Base-by-base conservation (phyloP, 1,140 invertebrate genomes). In the Colletes latitarsis region DNA sequence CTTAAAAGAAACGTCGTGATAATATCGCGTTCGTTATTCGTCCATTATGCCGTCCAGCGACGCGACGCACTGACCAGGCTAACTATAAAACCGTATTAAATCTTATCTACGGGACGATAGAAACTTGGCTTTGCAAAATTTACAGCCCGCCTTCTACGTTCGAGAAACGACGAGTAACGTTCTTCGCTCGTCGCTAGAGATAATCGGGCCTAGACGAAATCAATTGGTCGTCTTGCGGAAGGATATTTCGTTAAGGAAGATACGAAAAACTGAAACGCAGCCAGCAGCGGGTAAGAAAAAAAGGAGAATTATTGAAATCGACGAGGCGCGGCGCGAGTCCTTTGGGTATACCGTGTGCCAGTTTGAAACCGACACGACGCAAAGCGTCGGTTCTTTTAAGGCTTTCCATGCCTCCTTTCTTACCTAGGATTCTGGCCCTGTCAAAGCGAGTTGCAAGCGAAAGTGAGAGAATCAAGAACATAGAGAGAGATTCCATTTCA, bases 271-370 rank as follows among this genome's bases (percentile, higher is more conserved):
- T 55, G 66, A 21, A 66, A 8, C 17, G 14, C 14, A 12, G 58
- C 49, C 14, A 64, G 30, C 9, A 12, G 12, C 1, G 52, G 41
- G 30, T 2, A 30, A 6, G 46, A 52, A 21, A 49, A 58, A 53
- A 41, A n/a, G 19, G 30, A 72, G 76, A 81, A 88, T 88, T 88
- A 88, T 88, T 88, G 83, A 88, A 85, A 88, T 88, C 58, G 62
- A 83, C 73, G 77, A 82, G 30, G 30, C 30, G 30, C 63, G 57
- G 69, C 81, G 30, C 81, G 72, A 57, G 74, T 63, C 86, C 85
- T 70, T 75, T 52, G 85, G 82, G 86, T 82, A 87, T 88, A 75
- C 57, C 53, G 76, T 70, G 82, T 75, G 74, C 77, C 80, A 77
- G 77, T 88, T 88, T 82, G 79, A 75, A 62, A 43, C 67, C 55